Evolutionary conservation across 2,113 vertebrate species (phyloP).

Genomic region (Bufo bufo): DNA sequence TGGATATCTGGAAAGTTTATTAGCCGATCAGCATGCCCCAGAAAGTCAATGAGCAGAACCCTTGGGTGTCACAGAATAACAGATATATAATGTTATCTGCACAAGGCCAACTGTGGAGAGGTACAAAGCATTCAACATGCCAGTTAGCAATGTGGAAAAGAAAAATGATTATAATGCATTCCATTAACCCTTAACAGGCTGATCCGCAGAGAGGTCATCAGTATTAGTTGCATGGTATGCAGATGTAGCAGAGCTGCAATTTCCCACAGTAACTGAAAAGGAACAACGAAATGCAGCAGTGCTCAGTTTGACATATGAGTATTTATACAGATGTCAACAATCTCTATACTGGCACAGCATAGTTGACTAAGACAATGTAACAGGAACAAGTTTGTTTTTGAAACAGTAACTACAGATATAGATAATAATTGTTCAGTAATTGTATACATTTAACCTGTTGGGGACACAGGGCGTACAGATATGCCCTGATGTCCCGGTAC

Average conservation of each 20-base stretch:
- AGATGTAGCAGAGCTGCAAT: neutral
- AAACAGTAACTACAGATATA: too few relatives aligned
- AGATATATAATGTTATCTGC: slow-evolving; percentile 57
- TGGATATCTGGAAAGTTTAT: slow-evolving; percentile 57
- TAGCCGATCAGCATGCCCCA: slow-evolving; percentile 54
- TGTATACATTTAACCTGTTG: too few relatives aligned
- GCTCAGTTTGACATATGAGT: too few relatives aligned
- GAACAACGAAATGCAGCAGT: too few relatives aligned
- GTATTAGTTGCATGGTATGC: neutral
- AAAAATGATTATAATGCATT: neutral
- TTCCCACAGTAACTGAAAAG: neutral
- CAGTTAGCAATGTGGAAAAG: slow-evolving; percentile 17
- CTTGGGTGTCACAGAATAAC: slow-evolving; percentile 55
- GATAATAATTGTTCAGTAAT: too few relatives aligned
- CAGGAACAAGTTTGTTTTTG: too few relatives aligned
- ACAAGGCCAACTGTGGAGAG: slow-evolving; percentile 47
- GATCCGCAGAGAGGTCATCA: neutral
- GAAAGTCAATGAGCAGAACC: slow-evolving; percentile 54
- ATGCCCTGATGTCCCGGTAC: too few relatives aligned
- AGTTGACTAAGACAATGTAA: too few relatives aligned
- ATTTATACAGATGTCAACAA: too few relatives aligned
- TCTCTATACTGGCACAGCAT: too few relatives aligned
- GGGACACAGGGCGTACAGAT: too few relatives aligned
- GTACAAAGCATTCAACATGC: slow-evolving; percentile 40
- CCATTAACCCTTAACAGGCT: neutral